Evolutionary conservation across 2,113 vertebrate species (phyloP), one percentile per base, ranked within the genome.

Genomic region (Pteropus alecto): DNA sequence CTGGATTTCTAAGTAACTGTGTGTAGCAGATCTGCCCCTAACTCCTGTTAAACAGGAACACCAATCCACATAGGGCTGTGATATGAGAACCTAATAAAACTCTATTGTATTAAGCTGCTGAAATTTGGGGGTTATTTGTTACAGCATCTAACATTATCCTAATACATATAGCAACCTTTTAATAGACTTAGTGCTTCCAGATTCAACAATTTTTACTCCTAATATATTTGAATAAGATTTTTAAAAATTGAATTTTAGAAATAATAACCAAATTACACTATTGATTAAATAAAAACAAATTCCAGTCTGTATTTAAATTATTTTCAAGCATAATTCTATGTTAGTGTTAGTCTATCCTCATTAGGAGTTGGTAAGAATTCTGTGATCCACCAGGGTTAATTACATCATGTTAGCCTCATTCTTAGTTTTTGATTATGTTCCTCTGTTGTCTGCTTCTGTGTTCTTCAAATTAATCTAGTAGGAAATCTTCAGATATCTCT

Each of bases 301-400:
- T 70, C 15, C 87, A 93, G 24, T 48, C 41, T 43, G 11, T 48
- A 68, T 67, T 86, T 92, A 88, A 96, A 78, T 92, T 81, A 89
- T 93, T 88, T 77, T 77, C 22, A 71, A 41, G 56, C 8, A 96
- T 74, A 82, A 77, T 77, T 86, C n/a, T 70, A 18, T 43, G 21
- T 24, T 83, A 90, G 67, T 3, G 9, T 8, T 68, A 87, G 18
- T 78, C 46, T 58, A 7, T 22, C 35, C 35, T 91, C 79, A 56
- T 41, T 86, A 90, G 74, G 38, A 93, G 10, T 16, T 83, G 60
- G 24, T 86, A 74, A 93, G 58, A 88, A 56, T 67, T 86, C 71
- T 95, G 11, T 67, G 65, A 67, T 56, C 56, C n/a, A 24, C 67
- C 12, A 65, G 56, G 35, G n/a, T 92, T 81, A 85, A 67, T 41